Percentiles rank a stretch among this genome's conserved stretches.
These are phyloP conservation scores for Pongo abelii DNA, from an alignment of 2,113 vertebrate species.

Conservation along the genomic window DNA sequence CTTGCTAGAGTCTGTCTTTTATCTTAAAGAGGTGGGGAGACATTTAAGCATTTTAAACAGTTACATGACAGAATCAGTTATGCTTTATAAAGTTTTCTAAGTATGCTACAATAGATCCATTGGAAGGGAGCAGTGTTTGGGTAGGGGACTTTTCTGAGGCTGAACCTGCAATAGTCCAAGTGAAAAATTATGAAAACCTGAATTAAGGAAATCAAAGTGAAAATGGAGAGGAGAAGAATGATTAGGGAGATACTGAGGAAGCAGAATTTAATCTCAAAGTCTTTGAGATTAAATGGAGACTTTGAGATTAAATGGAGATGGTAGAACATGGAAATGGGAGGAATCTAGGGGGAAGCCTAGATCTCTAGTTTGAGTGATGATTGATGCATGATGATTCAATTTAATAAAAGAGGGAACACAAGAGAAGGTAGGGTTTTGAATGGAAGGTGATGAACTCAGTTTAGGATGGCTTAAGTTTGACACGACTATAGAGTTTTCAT, in stretches of 20 bases:
- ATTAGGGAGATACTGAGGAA: background rate
- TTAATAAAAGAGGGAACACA: background rate
- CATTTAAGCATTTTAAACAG: constrained; percentile 1
- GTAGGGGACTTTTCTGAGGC: background rate
- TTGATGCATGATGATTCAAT: background rate
- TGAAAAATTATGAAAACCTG: background rate
- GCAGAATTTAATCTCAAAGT: background rate
- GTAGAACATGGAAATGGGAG: background rate
- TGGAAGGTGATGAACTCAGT: background rate
- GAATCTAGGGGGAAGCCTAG: background rate
- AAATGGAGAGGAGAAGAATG: background rate
- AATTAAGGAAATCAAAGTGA: background rate
- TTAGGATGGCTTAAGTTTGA: background rate
- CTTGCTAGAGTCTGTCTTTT: background rate
- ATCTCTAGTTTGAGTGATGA: background rate
- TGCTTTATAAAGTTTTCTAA: background rate
- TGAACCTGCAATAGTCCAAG: background rate
- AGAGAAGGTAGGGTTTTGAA: background rate
- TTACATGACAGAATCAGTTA: background rate
- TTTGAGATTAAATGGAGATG: background rate
- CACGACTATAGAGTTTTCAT: background rate
- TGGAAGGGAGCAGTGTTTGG: background rate
- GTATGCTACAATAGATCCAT: background rate
- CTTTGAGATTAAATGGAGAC: background rate
- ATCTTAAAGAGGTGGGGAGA: background rate